Percentiles rank a stretch among this genome's conserved stretches.
These are phyloP conservation scores for Dendrocincla fuliginosa DNA, from an alignment of 2,797 vertebrate species.

Conservation along the genomic window DNA sequence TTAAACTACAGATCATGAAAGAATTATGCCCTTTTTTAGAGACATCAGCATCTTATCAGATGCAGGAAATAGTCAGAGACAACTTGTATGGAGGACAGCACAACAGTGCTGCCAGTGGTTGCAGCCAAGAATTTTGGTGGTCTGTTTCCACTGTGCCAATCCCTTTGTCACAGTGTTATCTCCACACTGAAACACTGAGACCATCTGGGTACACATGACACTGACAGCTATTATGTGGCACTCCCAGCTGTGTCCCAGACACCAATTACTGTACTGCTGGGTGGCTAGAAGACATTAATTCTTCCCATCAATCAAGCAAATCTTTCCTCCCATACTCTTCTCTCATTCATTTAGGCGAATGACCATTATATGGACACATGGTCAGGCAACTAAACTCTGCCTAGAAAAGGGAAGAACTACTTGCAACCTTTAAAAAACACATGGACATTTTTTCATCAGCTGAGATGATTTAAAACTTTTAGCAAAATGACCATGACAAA, in stretches of 20 bases:
- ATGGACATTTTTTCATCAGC: not conserved
- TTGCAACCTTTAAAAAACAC: not conserved
- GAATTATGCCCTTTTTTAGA: not conserved
- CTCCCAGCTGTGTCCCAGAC: slow-evolving; percentile 34
- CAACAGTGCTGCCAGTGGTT: not conserved
- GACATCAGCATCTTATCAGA: not conserved
- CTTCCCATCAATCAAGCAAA: not conserved
- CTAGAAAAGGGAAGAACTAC: not conserved
- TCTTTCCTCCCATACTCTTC: not conserved
- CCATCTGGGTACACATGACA: slow-evolving; percentile 53
- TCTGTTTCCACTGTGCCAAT: slow-evolving; percentile 21
- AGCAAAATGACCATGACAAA: not conserved
- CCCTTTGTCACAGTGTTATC: slow-evolving; percentile 48
- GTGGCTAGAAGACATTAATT: not conserved
- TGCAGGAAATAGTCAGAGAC: not conserved
- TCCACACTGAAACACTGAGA: slow-evolving; percentile 13
- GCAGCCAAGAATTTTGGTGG: not conserved
- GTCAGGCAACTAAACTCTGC: not conserved
- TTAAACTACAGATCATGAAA: not conserved
- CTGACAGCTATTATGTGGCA: slow-evolving; percentile 40
- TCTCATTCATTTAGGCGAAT: not conserved
- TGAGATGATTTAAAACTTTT: not conserved
- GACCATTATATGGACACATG: not conserved
- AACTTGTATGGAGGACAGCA: not conserved
- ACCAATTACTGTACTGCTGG: not conserved